Evolutionary conservation across 2,888 invertebrate genomes (phyloP), one percentile per base, ranked within the genome.

Genomic region (Melipona bicolor): DNA sequence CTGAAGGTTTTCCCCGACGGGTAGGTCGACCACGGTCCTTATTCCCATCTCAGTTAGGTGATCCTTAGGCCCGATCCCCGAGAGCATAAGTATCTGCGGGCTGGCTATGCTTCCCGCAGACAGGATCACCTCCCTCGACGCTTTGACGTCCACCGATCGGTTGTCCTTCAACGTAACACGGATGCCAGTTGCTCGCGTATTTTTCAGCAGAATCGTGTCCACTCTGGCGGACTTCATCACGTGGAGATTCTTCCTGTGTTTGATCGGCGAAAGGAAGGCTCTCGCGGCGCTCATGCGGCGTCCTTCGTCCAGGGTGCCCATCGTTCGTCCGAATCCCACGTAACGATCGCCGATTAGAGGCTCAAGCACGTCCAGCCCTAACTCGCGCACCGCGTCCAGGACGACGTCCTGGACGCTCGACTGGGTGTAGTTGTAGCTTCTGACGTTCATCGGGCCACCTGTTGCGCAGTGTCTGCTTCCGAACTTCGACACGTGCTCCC

Each of bases 21-120:
- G 94, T 36, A 95, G 90, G 90, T 96, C 94, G 59, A 84, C 93
- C 4, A 96, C 85, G 0, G 95, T 92, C 0, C 95, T 91, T 75
- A 96, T 95, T 0, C 94, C 93, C 81, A 95, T 88, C 56, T 95
- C 91, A 9, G 94, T 89, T 86, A 97, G 94, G 78, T 95, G 95
- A 0, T 95, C 92, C 71, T 92, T 93, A 0, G 96, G 96, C 0
- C 96, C 96, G 17, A 97, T 95, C 0, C 97, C 97, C 0, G 97
- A 97, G 21, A 97, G 93, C 96, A 97, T 96, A 64, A 97, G 94
- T 6, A 97, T 89, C 91, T 97, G 97, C 0, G 97, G 96, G 2
- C 96, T 95, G 88, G 96, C 96, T 72, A 97, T 95, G 4, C 96
- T 95, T 6, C 97, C 97, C 1, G 96, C 96, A 17, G 96, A 96